Percentiles rank a stretch among this genome's conserved stretches.
Conservation (phyloP, 2,113 vertebrate species). For the Struthidea cinerea region DNA sequence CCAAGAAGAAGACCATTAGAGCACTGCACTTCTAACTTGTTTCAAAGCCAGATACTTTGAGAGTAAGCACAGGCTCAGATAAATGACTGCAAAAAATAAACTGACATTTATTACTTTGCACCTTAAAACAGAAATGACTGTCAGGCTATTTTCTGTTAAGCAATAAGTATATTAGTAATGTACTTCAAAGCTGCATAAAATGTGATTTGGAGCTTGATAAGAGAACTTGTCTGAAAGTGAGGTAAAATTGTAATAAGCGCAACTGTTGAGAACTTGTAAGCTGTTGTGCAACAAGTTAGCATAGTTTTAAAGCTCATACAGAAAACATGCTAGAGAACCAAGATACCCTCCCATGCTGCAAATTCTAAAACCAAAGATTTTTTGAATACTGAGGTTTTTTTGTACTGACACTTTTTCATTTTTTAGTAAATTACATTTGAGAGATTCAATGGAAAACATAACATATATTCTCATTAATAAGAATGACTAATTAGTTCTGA, state of each 20-base stretch:
- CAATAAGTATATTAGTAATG: constrained; percentile 41
- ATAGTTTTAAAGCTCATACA: constrained; percentile 19
- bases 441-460: constrained; percentile 1
- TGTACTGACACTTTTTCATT: neutral
- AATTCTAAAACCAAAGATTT: neutral
- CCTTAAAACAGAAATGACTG: constrained; percentile 31
- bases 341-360: neutral
- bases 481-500: constrained; percentile 23
- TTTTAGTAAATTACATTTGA: neutral
- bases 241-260: constrained; percentile 42
- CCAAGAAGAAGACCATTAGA: neutral
- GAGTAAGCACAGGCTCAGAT: constrained; percentile 5
- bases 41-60: neutral
- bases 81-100: constrained; percentile 18
- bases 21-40: neutral
- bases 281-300: constrained; percentile 50
- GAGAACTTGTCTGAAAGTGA: constrained; percentile 48
- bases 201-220: constrained; percentile 65
- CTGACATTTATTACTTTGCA: constrained; percentile 50
- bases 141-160: constrained; percentile 46
- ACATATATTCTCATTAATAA: constrained; percentile 1
- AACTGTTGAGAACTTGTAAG: constrained; percentile 46
- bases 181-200: constrained; percentile 65
- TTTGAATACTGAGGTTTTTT: neutral
- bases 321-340: neutral